Evolutionary conservation across 2,113 vertebrate species (phyloP), one percentile per base, ranked within the genome.

Genomic region (Meleagris gallopavo): DNA sequence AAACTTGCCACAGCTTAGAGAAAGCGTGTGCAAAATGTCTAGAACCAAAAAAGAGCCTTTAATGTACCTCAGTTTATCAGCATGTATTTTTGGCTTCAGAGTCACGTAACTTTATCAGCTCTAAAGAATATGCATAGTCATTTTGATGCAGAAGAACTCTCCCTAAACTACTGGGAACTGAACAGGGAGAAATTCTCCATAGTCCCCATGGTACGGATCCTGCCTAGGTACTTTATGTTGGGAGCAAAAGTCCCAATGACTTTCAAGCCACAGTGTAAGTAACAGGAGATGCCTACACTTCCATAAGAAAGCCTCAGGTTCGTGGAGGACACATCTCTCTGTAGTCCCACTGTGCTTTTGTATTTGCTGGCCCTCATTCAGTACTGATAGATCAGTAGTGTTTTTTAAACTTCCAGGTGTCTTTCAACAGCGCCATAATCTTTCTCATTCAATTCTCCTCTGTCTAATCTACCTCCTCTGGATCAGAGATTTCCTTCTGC

Each of bases 51-150:
- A 89, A 79, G 40, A 92, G 66, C 61, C 82, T 95, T 93, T 90
- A 90, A 89, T 83, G 57, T 83, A 76, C 54, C 85, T 75, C 1
- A 0, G 76, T 73, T 95, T 96, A 89, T 93, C 83, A 65, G 88
- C 91, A 94, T 57, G 10, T 91, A 65, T 86, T 95, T 89, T 90
- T 93, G 85, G 79, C 90, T 90, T 89, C 16, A 8, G 80, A 94
- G 48, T 48, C 72, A 73, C 74, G 76, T 83, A 80, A 80, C 72
- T 85, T 89, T 36, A 65, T 81, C 0, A 0, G 6, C 43, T 73
- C 65, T 83, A 66, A 93, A 95, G 72, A 88, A 93, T 36, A 80
- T 78, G 55, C 72, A 83, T 91, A 91, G 89, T 88, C 20, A 4
- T 91, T 93, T 83, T 36, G 91, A 94, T 30, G 9, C 0, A 0